These are phyloP conservation scores for Nemurella pictetii DNA, from an alignment of 2,888 invertebrate species.

Conservation along the genomic window DNA sequence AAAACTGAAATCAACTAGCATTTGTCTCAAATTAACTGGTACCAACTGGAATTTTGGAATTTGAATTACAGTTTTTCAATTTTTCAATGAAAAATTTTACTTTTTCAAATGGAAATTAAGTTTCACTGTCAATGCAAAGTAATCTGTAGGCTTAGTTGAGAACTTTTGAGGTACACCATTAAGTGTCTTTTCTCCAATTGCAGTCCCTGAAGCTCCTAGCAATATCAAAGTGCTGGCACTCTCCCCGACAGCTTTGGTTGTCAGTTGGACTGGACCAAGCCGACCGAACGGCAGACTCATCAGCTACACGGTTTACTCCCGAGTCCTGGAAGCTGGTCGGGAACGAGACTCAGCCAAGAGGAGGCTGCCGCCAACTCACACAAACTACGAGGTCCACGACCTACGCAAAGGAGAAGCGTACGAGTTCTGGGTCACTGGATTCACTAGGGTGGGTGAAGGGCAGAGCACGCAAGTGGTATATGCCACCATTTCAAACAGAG, in stretches of 20 bases:
- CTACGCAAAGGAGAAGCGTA: slow-evolving; percentile 44
- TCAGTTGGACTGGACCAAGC: slow-evolving; percentile 53
- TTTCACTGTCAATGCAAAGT: no score
- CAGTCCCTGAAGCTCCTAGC: slow-evolving; percentile 54
- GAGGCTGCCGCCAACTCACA: slow-evolving; percentile 39
- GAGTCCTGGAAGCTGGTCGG: slow-evolving; percentile 45
- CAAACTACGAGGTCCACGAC: slow-evolving; percentile 44
- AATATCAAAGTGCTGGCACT: slow-evolving; percentile 53
- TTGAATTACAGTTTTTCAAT: no score
- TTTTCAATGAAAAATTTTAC: no score
- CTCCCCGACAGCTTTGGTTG: slow-evolving; percentile 47
- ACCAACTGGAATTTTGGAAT: no score
- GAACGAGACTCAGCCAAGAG: slow-evolving; percentile 45
- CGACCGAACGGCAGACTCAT: slow-evolving; percentile 53
- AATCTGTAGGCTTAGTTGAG: no score
- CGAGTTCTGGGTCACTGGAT: slow-evolving; percentile 55
- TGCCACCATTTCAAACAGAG: slow-evolving; percentile 48
- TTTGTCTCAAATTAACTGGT: no score
- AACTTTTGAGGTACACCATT: no score
- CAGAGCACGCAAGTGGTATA: slow-evolving; percentile 50
- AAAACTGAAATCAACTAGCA: no score
- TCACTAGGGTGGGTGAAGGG: slow-evolving; percentile 55
- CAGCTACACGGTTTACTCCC: slow-evolving; percentile 52
- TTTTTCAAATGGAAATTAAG: no score
- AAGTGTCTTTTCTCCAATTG: neutral